Percentiles rank a stretch among this genome's conserved stretches.
phyloP scores from a whole-genome alignment of 2,888 invertebrate species.

The Diplolepis rosae region DNA sequence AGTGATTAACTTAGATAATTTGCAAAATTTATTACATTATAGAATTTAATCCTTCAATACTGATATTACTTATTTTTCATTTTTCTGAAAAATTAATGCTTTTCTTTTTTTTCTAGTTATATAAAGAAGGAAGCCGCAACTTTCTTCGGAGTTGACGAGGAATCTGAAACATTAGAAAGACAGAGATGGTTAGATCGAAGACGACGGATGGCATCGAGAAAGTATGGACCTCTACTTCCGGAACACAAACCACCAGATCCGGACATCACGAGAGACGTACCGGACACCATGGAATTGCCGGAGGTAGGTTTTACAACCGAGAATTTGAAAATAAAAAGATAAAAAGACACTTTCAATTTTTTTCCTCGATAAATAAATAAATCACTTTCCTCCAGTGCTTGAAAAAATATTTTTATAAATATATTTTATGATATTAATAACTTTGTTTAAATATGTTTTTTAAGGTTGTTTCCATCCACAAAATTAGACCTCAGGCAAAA shows the following conservation, averaged over 20 bases:
- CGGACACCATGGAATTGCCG: constrained; percentile 68
- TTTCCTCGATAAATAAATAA: background rate
- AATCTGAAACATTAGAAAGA: constrained; percentile 83
- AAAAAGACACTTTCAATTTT: background rate
- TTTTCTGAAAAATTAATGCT: background rate
- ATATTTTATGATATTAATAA: no score
- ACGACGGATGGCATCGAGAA: constrained; percentile 85
- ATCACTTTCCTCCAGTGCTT: no score
- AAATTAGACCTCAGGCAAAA: no score
- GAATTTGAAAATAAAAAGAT: constrained; percentile 71
- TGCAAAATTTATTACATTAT: no score
- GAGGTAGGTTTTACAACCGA: constrained; percentile 63
- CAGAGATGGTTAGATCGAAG: constrained; percentile 87
- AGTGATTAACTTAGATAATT: no score
- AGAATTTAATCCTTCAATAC: no score
- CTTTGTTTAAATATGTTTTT: no score
- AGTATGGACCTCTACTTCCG: constrained; percentile 78
- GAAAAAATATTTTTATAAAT: no score
- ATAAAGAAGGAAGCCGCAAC: constrained; percentile 87
- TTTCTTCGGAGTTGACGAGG: constrained; percentile 90
- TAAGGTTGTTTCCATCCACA: no score
- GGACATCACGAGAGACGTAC: constrained; percentile 76
- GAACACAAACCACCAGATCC: constrained; percentile 79
- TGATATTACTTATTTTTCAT: no score
- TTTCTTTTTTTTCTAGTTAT: constrained; percentile 74